Base-by-base conservation (phyloP, 1,140 invertebrate species). In the Geopemphigus sp. region DNA sequence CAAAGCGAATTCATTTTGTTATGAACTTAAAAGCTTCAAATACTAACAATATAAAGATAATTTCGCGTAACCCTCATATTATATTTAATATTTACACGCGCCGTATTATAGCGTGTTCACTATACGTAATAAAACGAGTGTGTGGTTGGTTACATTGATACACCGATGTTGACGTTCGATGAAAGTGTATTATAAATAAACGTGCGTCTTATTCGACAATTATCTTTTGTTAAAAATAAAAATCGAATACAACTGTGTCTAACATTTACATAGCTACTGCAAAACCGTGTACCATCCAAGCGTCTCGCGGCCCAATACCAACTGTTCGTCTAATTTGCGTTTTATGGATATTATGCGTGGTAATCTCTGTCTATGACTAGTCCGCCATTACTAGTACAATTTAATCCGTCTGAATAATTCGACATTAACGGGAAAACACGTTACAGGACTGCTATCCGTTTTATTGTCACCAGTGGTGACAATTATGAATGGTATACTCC, bases 141-240 rank as follows among this genome's bases (percentile, higher is more conserved):
- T 66, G 63, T 66, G n/a, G 11, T 66, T 32, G 19, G 22, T 47
- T 68, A n/a, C 15, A 68, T 47, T 66, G 47, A 47, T 47, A 57
- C n/a, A n/a, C n/a, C 15, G 15, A 47, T 24, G 32, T 68, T 68
- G 64, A 22, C 45, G 8, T 68, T 68, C n/a, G 32, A 19, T 39
- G 29, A 66, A 66, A 47, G 45, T n/a, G n/a, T 47, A 68, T 68
- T 68, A 68, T 47, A 47, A 14, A 22, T 54, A 54, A 54, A 50
- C 12, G 47, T 24, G 39, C 47, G 5, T 68, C 45, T n/a, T 68
- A n/a, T 47, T 47, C n/a, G n/a, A 68, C 22, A 5, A 47, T 68
- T 68, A 68, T 39, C 32, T 68, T 68, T 47, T 68, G 39, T 68
- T 68, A n/a, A n/a, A 19, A 68, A 68, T 68, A 50, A 68, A 50